Evolutionary conservation across 2,888 invertebrate species (phyloP).

Genomic region (Psylliodes chrysocephalus): DNA sequence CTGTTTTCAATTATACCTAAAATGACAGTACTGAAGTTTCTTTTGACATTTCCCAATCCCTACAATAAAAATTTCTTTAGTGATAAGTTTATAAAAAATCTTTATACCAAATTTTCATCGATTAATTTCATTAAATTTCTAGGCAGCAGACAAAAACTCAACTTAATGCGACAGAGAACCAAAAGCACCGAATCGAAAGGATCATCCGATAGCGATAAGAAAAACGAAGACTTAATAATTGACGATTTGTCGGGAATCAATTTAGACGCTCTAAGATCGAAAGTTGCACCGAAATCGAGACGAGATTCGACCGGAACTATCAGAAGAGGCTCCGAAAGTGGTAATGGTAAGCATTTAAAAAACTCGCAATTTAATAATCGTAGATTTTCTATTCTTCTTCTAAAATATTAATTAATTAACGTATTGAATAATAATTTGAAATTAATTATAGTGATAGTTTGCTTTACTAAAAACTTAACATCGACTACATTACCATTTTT

Average conservation of each 20-base stretch:
- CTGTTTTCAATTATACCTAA: too few relatives aligned
- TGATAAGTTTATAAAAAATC: too few relatives aligned
- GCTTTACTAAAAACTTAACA: background rate
- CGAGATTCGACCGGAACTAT: slow-evolving; percentile 64
- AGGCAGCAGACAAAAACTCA: slow-evolving; percentile 55
- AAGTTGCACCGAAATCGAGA: slow-evolving; percentile 56
- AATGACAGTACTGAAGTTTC: too few relatives aligned
- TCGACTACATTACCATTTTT: too few relatives aligned
- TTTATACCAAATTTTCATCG: too few relatives aligned
- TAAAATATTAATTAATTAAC: background rate
- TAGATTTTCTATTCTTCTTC: background rate
- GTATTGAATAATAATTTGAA: background rate
- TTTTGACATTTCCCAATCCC: too few relatives aligned
- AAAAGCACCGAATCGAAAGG: slow-evolving; percentile 69
- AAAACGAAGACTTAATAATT: slow-evolving; percentile 55
- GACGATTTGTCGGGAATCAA: slow-evolving; percentile 60
- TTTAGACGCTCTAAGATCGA: slow-evolving; percentile 57
- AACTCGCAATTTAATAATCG: background rate
- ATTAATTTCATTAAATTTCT: too few relatives aligned
- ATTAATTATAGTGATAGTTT: background rate
- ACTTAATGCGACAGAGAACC: slow-evolving; percentile 63
- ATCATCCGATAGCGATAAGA: slow-evolving; percentile 57
- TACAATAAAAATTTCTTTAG: too few relatives aligned
- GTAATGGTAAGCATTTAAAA: slow-evolving; percentile 53
- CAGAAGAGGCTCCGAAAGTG: slow-evolving; percentile 67